Conservation (phyloP, 2,888 invertebrate genomes). For the Megaustenia siamemsis region DNA sequence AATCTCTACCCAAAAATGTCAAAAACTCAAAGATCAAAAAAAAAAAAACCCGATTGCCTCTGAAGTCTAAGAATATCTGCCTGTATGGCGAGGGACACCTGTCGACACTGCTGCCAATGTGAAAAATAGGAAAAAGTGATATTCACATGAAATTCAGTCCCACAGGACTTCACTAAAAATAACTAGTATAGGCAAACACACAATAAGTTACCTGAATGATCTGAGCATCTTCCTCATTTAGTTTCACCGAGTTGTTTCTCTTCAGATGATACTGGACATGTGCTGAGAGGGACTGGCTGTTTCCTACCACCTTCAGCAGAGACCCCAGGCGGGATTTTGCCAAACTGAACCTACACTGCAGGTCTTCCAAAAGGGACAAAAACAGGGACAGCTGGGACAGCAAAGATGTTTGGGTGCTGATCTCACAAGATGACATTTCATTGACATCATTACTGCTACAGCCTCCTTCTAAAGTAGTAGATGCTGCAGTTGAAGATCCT, state of each 20-base stretch:
- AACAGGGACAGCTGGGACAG: constrained; percentile 83
- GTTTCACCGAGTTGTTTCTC: constrained; percentile 81
- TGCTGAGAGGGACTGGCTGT: constrained; percentile 80
- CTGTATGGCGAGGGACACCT: no score
- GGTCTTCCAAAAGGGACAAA: constrained; percentile 88
- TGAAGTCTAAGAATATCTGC: no score
- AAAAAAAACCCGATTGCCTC: no score
- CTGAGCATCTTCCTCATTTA: constrained; percentile 80
- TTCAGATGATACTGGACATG: constrained; percentile 85
- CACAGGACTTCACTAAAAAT: no score
- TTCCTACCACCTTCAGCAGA: constrained; percentile 82
- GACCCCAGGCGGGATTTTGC: constrained; percentile 91
- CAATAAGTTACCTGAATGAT: constrained; percentile 75
- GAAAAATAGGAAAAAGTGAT: no score
- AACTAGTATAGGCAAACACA: no score
- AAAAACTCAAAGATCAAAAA: no score
- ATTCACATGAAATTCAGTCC: no score
- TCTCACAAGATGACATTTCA: not conserved
- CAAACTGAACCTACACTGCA: constrained; percentile 89
- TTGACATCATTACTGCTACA: constrained; percentile 2
- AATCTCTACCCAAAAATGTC: no score
- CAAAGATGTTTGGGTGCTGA: constrained; percentile 67
- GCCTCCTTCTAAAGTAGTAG: not conserved
- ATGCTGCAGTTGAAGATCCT: constrained; percentile 10
- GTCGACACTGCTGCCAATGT: no score